Evolutionary conservation across 2,797 vertebrate genomes (phyloP).

Genomic region (Pipistrellus kuhlii): DNA sequence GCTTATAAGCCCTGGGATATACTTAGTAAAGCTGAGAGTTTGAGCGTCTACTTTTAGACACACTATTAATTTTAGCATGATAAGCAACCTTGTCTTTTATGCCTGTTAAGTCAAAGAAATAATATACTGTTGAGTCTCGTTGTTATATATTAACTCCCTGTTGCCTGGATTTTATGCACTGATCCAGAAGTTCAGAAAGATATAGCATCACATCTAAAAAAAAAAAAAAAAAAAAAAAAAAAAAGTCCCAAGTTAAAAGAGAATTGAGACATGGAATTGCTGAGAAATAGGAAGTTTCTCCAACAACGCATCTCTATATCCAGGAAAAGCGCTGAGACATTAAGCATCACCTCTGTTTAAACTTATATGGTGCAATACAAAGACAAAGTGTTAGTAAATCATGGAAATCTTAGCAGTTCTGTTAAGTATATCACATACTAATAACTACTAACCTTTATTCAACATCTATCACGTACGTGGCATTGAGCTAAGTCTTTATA

Average conservation of each 20-base stretch:
- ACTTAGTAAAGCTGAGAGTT: constrained; percentile 15
- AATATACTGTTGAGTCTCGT: not conserved
- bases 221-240: not conserved
- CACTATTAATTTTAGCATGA: constrained; percentile 47
- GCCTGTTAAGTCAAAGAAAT: constrained; percentile 59
- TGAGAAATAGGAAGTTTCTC: not conserved
- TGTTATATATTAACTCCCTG: not conserved
- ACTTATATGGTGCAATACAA: not conserved
- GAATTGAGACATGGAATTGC: not conserved
- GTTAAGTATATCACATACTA: not conserved
- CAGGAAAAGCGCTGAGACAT: not conserved
- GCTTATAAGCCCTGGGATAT: not conserved
- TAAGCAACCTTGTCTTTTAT: constrained; percentile 35
- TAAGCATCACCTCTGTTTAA: not conserved
- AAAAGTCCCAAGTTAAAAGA: constrained; percentile 35
- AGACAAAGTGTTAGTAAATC: not conserved
- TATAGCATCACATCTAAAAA: not conserved
- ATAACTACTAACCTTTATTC: not conserved
- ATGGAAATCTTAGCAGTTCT: not conserved
- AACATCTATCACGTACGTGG: not conserved
- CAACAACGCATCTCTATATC: not conserved
- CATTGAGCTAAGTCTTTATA: not conserved
- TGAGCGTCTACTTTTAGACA: not conserved
- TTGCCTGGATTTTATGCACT: not conserved
- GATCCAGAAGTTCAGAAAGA: not conserved